These are phyloP conservation scores for Papilio xuthus DNA, from an alignment of 1,140 invertebrate genomes.

Conservation along the genomic window DNA sequence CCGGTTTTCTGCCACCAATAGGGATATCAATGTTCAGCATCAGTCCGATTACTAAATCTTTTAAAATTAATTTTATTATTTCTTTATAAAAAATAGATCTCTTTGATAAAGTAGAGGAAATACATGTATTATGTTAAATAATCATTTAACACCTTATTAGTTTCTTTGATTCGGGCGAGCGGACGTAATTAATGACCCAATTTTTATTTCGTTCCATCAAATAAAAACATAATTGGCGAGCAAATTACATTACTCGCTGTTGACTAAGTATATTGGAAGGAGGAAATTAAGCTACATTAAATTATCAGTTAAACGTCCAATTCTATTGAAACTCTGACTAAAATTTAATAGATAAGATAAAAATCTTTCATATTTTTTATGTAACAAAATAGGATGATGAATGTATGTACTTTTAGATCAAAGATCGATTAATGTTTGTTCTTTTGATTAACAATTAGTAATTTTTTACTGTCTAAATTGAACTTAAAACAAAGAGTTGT, in stretches of 20 bases:
- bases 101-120: no score
- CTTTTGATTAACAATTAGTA: no score
- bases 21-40: not conserved
- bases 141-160: slow-evolving; percentile 2
- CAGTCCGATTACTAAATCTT: not conserved
- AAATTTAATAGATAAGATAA: not conserved
- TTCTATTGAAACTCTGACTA: not conserved
- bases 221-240: slow-evolving; percentile 12
- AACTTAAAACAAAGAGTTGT: no score
- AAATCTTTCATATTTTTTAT: not conserved
- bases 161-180: not conserved
- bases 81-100: not conserved
- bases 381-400: no score
- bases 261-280: not conserved
- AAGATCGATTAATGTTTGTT: no score
- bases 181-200: slow-evolving; percentile 6
- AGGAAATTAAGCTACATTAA: not conserved
- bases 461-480: no score
- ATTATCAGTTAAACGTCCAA: not conserved
- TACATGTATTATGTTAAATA: not conserved
- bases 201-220: slow-evolving; percentile 18
- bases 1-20: not conserved
- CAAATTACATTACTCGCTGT: slow-evolving; percentile 6
- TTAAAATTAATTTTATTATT: not conserved
- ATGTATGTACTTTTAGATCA: no score